These are phyloP conservation scores for Haemorhous mexicanus DNA, from an alignment of 2,113 vertebrate genomes.

Conservation along the genomic window DNA sequence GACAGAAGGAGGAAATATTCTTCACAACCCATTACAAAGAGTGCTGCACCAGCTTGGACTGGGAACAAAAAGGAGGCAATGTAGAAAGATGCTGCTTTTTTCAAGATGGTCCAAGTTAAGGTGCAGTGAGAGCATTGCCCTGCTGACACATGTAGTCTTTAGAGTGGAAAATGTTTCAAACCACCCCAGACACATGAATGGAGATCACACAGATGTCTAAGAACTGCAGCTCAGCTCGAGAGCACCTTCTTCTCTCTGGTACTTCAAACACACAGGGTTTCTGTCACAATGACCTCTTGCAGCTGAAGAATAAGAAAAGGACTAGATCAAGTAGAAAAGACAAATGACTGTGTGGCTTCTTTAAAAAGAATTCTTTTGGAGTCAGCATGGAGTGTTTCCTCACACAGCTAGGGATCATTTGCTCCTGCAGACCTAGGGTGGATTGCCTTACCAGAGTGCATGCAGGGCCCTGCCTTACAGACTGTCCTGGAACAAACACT, in stretches of 20 bases:
- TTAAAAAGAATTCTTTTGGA: neutral
- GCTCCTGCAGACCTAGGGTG: neutral
- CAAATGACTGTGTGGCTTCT: neutral
- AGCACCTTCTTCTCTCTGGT: neutral
- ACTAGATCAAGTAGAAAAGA: neutral
- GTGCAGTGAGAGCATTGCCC: neutral
- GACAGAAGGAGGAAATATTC: neutral
- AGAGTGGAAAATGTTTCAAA: neutral
- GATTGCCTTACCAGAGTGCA: neutral
- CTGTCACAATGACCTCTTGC: neutral
- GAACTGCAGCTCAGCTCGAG: neutral
- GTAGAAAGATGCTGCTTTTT: neutral
- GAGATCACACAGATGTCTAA: neutral
- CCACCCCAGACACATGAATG: neutral
- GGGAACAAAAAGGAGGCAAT: neutral
- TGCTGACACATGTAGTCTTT: neutral
- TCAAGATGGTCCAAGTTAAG: neutral
- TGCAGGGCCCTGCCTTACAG: neutral
- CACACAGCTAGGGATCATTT: neutral
- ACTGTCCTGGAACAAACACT: neutral
- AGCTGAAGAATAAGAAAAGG: neutral
- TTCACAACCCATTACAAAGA: neutral
- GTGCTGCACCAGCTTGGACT: rapidly evolving
- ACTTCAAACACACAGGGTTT: neutral
- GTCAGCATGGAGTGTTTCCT: neutral